A percentile compares a stretch with the other conserved stretches of the same genome.
phyloP scores from a whole-genome alignment of 1,140 invertebrate species.

The Hylaeus volcanicus region DNA sequence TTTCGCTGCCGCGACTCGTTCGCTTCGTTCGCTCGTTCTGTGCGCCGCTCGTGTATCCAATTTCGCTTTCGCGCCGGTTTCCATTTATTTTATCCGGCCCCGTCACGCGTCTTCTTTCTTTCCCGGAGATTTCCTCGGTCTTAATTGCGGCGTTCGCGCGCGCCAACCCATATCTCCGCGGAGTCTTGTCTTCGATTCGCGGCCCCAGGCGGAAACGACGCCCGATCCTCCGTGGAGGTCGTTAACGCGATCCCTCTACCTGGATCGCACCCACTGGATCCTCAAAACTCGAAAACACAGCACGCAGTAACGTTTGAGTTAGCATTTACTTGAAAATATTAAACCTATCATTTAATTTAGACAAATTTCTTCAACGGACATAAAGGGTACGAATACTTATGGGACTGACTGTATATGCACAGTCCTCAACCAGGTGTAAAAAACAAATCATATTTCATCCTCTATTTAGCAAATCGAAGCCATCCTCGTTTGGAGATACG shows the following conservation, averaged over 20 bases:
- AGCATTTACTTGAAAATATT: too few species aligned
- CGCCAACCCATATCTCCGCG: conserved; percentile 39
- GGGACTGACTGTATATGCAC: too few species aligned
- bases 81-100: conserved; percentile 66
- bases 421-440: too few species aligned
- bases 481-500: too few species aligned
- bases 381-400: too few species aligned
- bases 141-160: conserved; percentile 48
- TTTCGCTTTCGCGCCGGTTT: conserved; percentile 75
- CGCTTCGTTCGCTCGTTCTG: conserved; percentile 23
- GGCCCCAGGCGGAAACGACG: conserved; percentile 16
- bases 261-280: too few species aligned
- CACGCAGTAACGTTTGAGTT: too few species aligned
- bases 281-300: too few species aligned
- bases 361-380: too few species aligned
- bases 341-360: too few species aligned
- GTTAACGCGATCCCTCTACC: conserved; percentile 17
- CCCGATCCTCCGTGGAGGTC: not conserved
- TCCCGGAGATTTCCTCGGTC: conserved; percentile 51
- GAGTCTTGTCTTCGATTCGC: conserved; percentile 20
- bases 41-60: conserved; percentile 70
- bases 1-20: conserved; percentile 69
- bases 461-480: too few species aligned
- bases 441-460: too few species aligned
- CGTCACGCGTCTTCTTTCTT: conserved; percentile 50